Base-by-base conservation (phyloP, 2,797 vertebrate genomes). In the Hafferia zeledoni region DNA sequence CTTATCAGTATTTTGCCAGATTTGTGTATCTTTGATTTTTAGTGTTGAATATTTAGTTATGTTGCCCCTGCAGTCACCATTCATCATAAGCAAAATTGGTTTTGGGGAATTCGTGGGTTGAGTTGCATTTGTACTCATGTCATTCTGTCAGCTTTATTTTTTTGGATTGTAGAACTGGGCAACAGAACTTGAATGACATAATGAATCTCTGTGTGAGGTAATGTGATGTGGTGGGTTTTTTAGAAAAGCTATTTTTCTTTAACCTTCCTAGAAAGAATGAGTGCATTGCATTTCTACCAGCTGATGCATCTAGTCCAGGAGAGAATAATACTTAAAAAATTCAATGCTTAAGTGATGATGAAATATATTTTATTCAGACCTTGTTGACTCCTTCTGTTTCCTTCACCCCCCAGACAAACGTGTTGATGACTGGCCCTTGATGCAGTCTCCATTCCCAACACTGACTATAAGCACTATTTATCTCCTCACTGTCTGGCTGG, bases 401-500 rank as follows among this genome's bases (percentile, higher is more conserved):
- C 91, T 95, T 93, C 91, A 17, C 53, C 72, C 33, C 74, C 11
- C 67, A 99, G 99, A 99, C 98, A 99, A 99, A 94, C 98, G 99
- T 20, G 99, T 99, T 94, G 98, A 99, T 97, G 98, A 99, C 91
- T 99, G 99, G 99, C 98, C 99, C 47, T 97, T 99, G 97, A 99
- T 99, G 99, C 98, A 99, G 92, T 99, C 99, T 95, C 99, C 99
- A 1, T 97, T 99, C 83, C 99, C 99, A 77, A 99, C 99, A 0
- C 96, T 99, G 97, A 98, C 98, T 92, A 99, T 99, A 98, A 99
- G 99, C 97, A 98, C 98, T 64, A 98, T 99, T 87, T 99, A 99
- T 97, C 98, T 99, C 91, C 98, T 99, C 52, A 98, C 99, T 85
- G 99, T 99, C 60, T 99, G 99, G 99, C 98, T 99, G 96, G 99